Conservation (phyloP, 2,888 invertebrate genomes). For the Slavum lentiscoides region DNA sequence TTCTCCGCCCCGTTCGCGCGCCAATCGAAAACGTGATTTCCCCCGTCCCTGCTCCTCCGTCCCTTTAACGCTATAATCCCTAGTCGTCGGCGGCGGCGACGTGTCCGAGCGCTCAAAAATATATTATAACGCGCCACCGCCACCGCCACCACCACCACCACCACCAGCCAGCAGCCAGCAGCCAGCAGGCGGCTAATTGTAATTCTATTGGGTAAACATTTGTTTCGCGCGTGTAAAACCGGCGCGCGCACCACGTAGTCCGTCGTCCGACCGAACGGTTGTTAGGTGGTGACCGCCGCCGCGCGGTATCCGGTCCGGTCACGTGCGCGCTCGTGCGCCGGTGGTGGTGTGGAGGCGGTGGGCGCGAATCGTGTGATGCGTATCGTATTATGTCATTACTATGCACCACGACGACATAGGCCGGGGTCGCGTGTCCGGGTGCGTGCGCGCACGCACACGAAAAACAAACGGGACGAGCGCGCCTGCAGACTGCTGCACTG, state of each 20-base stretch:
- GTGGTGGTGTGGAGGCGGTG: neutral
- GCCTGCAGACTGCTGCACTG: neutral
- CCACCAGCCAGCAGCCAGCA: neutral
- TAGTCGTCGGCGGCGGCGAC: constrained; percentile 18
- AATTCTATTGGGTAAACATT: constrained; percentile 49
- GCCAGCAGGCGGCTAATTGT: constrained; percentile 34
- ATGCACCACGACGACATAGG: constrained; percentile 25
- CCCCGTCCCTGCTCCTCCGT: constrained; percentile 1
- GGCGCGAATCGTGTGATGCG: constrained; percentile 43
- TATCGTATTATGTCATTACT: constrained; percentile 49
- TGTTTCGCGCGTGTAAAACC: constrained; percentile 28
- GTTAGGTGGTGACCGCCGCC: no score
- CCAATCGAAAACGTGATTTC: constrained; percentile 45
- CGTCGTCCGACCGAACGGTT: no score
- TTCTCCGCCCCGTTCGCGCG: neutral
- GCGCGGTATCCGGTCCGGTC: no score
- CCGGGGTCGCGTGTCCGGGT: constrained; percentile 38
- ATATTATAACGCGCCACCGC: no score
- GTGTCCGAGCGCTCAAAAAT: no score
- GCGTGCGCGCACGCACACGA: neutral
- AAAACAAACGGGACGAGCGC: neutral
- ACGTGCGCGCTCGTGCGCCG: no score
- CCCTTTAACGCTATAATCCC: constrained; percentile 9
- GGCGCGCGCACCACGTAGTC: neutral
- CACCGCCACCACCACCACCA: no score